These are phyloP conservation scores for Acanthochromis polyacanthus DNA, from an alignment of 2,113 vertebrate species.

Conservation along the genomic window DNA sequence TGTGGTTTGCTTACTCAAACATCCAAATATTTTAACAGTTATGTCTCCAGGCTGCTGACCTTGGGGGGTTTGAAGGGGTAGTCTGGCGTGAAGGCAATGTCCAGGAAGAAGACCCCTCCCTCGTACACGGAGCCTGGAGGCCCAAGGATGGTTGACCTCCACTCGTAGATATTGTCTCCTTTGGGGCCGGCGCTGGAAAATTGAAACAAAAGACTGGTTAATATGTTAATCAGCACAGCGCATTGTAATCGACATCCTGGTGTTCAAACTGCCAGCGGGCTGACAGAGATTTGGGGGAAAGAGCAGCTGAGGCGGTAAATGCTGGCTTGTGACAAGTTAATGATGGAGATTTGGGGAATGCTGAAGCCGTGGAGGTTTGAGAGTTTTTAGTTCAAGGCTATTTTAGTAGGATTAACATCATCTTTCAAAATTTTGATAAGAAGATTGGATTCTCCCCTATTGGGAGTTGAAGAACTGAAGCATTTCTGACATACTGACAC, in stretches of 20 bases:
- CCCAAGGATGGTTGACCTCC: constrained; percentile 99
- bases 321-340: constrained; percentile 60
- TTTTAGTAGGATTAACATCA: constrained; percentile 43
- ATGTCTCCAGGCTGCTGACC: constrained; percentile 82
- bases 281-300: constrained; percentile 10
- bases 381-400: constrained; percentile 32
- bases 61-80: constrained; percentile 99
- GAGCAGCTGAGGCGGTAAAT: constrained; percentile 45
- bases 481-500: constrained; percentile 7
- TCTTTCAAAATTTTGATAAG: constrained; percentile 19
- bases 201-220: constrained; percentile 59
- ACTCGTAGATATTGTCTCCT: constrained; percentile 99
- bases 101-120: constrained; percentile 99
- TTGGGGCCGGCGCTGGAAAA: constrained; percentile 95
- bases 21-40: neutral
- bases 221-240: constrained; percentile 47
- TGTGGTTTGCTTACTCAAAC: neutral
- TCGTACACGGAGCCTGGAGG: constrained; percentile 98
- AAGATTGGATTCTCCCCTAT: constrained; percentile 24
- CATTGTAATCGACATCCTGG: constrained; percentile 32
- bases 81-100: constrained; percentile 98
- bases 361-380: constrained; percentile 22
- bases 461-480: constrained; percentile 11
- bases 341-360: constrained; percentile 49
- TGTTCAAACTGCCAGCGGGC: constrained; percentile 33